A percentile compares a stretch with the other conserved stretches of the same genome.
Evolutionary conservation across 2,888 invertebrate species (phyloP).

Genomic region (Phania funesta): DNA sequence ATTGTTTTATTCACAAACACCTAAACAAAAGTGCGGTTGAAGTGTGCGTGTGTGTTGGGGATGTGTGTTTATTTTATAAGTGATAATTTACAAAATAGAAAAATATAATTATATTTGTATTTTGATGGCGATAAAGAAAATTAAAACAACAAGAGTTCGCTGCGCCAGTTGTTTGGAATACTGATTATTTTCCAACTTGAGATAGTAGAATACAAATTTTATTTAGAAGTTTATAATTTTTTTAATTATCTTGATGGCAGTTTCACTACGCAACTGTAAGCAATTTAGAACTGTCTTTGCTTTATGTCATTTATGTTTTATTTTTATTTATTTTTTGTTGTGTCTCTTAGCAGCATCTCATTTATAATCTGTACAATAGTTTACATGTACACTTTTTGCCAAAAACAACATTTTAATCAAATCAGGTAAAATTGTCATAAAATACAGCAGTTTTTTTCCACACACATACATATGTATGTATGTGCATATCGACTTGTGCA

Average conservation of each 20-base stretch:
- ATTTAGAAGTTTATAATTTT: constrained; percentile 22
- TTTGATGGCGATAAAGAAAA: constrained; percentile 50
- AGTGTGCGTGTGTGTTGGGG: neutral
- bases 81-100: constrained; percentile 47
- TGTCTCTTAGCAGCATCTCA: constrained; percentile 31
- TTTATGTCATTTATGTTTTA: constrained; percentile 22
- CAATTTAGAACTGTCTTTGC: constrained; percentile 31
- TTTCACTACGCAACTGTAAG: constrained; percentile 64
- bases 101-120: constrained; percentile 51
- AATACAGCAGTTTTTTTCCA: constrained; percentile 71
- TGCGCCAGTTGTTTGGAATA: neutral
- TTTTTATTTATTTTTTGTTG: neutral
- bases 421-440: constrained; percentile 80
- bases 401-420: constrained; percentile 75
- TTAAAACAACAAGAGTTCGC: neutral
- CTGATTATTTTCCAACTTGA: constrained; percentile 1
- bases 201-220: neutral
- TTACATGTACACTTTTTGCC: constrained; percentile 22
- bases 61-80: constrained; percentile 13
- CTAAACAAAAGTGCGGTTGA: neutral
- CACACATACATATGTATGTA: too few species aligned
- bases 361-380: constrained; percentile 49
- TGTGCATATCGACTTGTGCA: constrained; percentile 33
- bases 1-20: constrained; percentile 4
- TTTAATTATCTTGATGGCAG: constrained; percentile 70